phyloP scores from a whole-genome alignment of 2,797 vertebrate genomes.

The Etheostoma nigrum region DNA sequence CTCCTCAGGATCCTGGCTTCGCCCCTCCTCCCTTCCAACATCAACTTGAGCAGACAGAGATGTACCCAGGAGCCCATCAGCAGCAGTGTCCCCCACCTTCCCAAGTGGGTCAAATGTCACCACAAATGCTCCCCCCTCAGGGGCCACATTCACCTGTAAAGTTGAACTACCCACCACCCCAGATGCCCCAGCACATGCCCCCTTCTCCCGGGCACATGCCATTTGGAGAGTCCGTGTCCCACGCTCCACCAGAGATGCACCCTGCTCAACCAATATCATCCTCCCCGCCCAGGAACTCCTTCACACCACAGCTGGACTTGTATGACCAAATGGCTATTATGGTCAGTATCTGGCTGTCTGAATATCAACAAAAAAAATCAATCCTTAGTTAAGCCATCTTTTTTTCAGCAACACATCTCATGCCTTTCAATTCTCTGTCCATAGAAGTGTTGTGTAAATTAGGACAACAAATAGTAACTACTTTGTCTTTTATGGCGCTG shows the following conservation, averaged over 20 bases:
- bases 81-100: slow-evolving; percentile 48
- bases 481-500: slow-evolving; percentile 29
- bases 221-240: slow-evolving; percentile 35
- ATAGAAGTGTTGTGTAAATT: neutral
- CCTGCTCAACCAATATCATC: slow-evolving; percentile 51
- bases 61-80: slow-evolving; percentile 75
- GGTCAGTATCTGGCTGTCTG: slow-evolving; percentile 71
- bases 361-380: neutral
- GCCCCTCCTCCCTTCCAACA: slow-evolving; percentile 77
- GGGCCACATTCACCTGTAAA: slow-evolving; percentile 72
- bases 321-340: slow-evolving; percentile 89
- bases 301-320: slow-evolving; percentile 88
- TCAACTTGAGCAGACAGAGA: slow-evolving; percentile 68
- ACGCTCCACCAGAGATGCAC: slow-evolving; percentile 51
- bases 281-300: slow-evolving; percentile 72
- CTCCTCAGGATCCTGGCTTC: slow-evolving; percentile 65
- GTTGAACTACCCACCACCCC: slow-evolving; percentile 62
- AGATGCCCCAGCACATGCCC: slow-evolving; percentile 65
- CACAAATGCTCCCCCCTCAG: slow-evolving; percentile 69
- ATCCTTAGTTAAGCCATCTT: neutral
- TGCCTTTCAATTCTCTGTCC: neutral
- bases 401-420: neutral
- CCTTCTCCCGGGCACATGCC: slow-evolving; percentile 77
- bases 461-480: neutral
- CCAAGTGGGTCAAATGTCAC: slow-evolving; percentile 69